These are phyloP conservation scores for Drosophila bocki DNA, from an alignment of 1,140 invertebrate species.

Conservation along the genomic window DNA sequence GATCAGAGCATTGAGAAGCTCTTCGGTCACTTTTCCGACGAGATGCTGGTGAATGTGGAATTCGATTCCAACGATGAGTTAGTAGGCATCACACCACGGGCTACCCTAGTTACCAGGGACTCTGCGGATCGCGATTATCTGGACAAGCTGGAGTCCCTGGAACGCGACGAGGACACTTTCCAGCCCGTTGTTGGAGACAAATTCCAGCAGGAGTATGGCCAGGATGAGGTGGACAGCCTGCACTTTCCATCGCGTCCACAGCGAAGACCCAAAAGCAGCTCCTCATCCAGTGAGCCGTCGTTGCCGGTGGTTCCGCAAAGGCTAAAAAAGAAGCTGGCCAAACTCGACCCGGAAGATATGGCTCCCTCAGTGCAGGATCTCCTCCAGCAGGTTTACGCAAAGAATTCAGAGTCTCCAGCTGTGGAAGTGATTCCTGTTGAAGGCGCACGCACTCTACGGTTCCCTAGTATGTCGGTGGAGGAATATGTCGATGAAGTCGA, in stretches of 20 bases:
- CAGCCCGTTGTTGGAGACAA: neutral
- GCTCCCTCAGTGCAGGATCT: constrained; percentile 80
- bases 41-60: constrained; percentile 80
- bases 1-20: constrained; percentile 83
- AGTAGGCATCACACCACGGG: constrained; percentile 63
- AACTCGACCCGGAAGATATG: constrained; percentile 71
- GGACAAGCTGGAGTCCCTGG: constrained; percentile 64
- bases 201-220: constrained; percentile 7
- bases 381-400: constrained; percentile 40
- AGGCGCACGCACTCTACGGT: constrained; percentile 23
- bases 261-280: constrained; percentile 73
- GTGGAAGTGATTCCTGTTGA: neutral
- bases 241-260: constrained; percentile 71
- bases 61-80: constrained; percentile 82
- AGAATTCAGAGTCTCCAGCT: neutral
- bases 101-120: neutral
- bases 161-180: constrained; percentile 49
- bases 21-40: constrained; percentile 73
- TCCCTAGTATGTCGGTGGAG: constrained; percentile 47
- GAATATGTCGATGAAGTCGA: constrained; percentile 26
- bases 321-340: constrained; percentile 70
- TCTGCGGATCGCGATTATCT: constrained; percentile 65
- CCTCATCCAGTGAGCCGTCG: constrained; percentile 71
- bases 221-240: constrained; percentile 46
- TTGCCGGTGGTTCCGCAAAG: constrained; percentile 68